These are phyloP conservation scores for Promerops cafer DNA, from an alignment of 2,113 vertebrate species.

Conservation along the genomic window DNA sequence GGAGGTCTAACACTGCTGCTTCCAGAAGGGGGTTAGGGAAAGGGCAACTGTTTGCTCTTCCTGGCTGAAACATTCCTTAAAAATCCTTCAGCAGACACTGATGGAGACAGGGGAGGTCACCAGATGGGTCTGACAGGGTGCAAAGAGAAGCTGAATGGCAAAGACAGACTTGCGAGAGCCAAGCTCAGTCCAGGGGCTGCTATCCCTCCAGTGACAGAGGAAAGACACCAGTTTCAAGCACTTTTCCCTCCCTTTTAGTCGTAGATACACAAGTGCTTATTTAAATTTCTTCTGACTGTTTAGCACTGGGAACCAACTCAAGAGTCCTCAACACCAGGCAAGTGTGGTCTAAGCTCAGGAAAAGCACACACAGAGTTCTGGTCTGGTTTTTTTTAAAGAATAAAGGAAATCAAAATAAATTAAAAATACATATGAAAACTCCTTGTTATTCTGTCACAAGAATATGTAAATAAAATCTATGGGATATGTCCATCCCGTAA, in stretches of 20 bases:
- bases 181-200: not conserved
- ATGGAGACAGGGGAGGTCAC: not conserved
- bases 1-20: not conserved
- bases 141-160: not conserved
- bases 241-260: not conserved
- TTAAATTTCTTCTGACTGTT: too few species aligned
- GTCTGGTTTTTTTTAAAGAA: not conserved
- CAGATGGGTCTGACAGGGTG: not conserved
- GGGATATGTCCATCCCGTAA: conserved; percentile 49
- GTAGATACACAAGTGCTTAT: fast-evolving
- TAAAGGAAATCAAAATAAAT: conserved; percentile 49
- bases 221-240: not conserved
- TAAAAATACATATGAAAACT: conserved; percentile 62
- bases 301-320: not conserved
- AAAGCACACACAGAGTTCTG: not conserved
- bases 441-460: conserved; percentile 69
- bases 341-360: not conserved
- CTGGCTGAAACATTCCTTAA: not conserved
- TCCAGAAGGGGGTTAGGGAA: not conserved
- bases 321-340: not conserved
- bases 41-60: not conserved
- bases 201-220: not conserved
- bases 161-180: not conserved
- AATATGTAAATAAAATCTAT: conserved; percentile 76
- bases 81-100: not conserved